Conservation (phyloP, 2,113 vertebrate genomes). For the Piliocolobus tephrosceles region DNA sequence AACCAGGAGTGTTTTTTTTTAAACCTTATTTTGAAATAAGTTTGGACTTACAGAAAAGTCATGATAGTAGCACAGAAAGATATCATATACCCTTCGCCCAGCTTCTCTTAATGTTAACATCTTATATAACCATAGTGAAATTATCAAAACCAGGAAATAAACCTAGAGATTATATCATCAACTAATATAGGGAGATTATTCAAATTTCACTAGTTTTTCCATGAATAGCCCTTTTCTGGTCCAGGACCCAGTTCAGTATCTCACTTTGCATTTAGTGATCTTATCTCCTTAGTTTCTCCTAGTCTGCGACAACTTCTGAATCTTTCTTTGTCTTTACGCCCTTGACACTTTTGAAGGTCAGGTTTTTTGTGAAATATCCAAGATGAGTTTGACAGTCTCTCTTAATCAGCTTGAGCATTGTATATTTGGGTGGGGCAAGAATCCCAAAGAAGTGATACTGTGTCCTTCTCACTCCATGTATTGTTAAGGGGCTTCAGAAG, state of each 20-base stretch:
- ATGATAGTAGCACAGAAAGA: neutral
- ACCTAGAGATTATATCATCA: neutral
- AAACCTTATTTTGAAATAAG: neutral
- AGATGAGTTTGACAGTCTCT: neutral
- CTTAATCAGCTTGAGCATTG: neutral
- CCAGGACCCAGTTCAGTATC: neutral
- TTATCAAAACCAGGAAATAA: neutral
- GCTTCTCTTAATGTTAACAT: neutral
- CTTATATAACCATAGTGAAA: neutral
- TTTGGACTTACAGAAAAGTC: neutral
- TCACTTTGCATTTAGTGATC: neutral
- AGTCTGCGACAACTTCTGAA: neutral
- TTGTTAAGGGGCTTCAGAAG: neutral
- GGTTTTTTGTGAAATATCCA: neutral
- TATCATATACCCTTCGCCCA: neutral
- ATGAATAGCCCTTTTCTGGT: neutral
- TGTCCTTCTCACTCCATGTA: neutral
- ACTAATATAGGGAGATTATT: neutral
- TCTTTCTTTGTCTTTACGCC: neutral
- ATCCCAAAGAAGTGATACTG: neutral
- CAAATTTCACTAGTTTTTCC: neutral
- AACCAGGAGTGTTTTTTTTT: neutral
- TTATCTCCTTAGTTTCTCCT: neutral
- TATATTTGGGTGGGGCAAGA: neutral
- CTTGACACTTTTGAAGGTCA: neutral